Evolutionary conservation across 2,888 invertebrate species (phyloP), one percentile per base, ranked within the genome.

Genomic region (Rhagophthalmus giganteus): DNA sequence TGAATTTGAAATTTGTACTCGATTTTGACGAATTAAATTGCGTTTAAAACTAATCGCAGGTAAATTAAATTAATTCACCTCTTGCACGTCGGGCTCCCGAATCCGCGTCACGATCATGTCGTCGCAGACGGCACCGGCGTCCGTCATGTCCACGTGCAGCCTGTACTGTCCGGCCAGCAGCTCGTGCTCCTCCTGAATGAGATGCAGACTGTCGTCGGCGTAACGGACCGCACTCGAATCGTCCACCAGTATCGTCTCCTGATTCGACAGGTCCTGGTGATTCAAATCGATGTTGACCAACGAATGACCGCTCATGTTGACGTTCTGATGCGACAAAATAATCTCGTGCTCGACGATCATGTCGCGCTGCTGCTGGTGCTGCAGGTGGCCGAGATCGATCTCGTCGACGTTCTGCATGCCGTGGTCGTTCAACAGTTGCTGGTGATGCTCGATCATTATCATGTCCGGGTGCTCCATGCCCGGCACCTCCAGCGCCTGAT

Each of bases 201-300:
- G 58, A 42, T 65, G 65, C 37, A 71, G 63, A 58, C 67, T 70
- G 31, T 66, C 63, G 30, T 62, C 64, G 3, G 61, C 40, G 55
- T 66, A 69, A 37, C 63, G 62, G 12, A 57, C 42, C 45, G 54
- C 28, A 35, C 48, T 55, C 7, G 61, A 47, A 38, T 54, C 51
- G 42, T 67, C 66, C 16, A 66, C 64, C 28, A 72, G 54, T 45
- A 66, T 57, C 34, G 64, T 44, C 45, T 67, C 67, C 63, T 70
- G 55, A 60, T 72, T 70, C 0, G 72, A 68, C 34, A 71, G 58
- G 45, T 71, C 71, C 34, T 71, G 68, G 55, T 67, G 69, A 47
- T 65, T 69, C 26, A 74, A 56, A 50, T 70, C 67, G 33, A 74
- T 67, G 49, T 65, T 69, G 13, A 70, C 69, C 38, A 74, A 58